A percentile compares a stretch with the other conserved stretches of the same genome.
These are phyloP conservation scores for Daboia siamensis DNA, from an alignment of 2,113 vertebrate genomes.

Conservation along the genomic window DNA sequence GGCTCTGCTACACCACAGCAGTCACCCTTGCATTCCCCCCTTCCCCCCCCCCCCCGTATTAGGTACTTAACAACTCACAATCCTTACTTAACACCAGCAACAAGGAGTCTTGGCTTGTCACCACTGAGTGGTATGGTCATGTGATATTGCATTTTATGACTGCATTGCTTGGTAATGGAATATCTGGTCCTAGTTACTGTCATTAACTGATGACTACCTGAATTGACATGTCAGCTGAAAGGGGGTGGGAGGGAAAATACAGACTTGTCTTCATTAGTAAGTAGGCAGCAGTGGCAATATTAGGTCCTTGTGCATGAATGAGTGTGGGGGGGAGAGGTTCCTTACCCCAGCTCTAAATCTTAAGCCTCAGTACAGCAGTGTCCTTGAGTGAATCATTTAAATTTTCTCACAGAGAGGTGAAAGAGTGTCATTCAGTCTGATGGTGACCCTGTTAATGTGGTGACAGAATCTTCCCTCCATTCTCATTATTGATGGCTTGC, in stretches of 20 bases:
- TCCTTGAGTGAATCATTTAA: not conserved
- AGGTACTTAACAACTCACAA: not conserved
- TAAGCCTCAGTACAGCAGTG: not conserved
- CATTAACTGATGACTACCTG: not conserved
- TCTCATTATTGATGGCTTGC: not conserved
- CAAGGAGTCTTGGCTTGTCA: not conserved
- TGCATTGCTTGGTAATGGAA: not conserved
- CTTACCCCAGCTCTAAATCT: not conserved
- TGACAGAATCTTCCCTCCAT: not conserved
- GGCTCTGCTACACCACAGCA: not conserved
- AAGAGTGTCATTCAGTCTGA: not conserved
- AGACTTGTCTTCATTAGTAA: not conserved
- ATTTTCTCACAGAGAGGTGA: not conserved
- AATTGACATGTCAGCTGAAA: not conserved
- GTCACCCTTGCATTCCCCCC: not conserved
- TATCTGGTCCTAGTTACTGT: not conserved
- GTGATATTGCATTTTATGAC: not conserved
- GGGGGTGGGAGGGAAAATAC: not conserved
- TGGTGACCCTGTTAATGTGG: not conserved
- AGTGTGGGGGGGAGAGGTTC: not conserved
- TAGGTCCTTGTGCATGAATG: not conserved
- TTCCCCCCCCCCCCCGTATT: not conserved
- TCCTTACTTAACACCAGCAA: not conserved
- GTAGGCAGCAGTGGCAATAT: not conserved
- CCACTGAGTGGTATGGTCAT: not conserved